A percentile compares a stretch with the other conserved stretches of the same genome.
Evolutionary conservation across 2,113 vertebrate genomes (phyloP).

Genomic region (Campylomormyrus numenius): DNA sequence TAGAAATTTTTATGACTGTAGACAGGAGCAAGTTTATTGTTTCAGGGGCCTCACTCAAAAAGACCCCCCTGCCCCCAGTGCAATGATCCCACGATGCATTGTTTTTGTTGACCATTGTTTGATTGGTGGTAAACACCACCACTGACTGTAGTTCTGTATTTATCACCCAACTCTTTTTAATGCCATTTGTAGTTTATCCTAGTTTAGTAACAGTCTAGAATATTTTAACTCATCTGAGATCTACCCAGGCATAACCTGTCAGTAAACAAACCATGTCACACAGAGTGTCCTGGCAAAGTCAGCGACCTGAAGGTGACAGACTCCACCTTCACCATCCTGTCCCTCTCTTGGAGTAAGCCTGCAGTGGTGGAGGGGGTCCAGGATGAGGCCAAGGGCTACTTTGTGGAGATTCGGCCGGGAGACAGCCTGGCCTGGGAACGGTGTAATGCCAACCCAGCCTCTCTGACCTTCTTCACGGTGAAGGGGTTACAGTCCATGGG

Average conservation of each 20-base stretch:
- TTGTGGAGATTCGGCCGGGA: conserved; percentile 69
- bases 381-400: conserved; percentile 67
- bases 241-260: background rate
- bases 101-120: background rate
- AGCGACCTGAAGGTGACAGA: conserved; percentile 67
- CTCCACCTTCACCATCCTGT: conserved; percentile 64
- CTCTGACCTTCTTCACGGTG: conserved; percentile 57
- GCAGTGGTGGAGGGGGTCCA: conserved; percentile 51
- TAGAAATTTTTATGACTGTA: background rate
- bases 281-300: conserved; percentile 74
- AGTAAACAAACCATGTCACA: conserved; percentile 16
- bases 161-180: background rate
- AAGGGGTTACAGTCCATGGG: conserved; percentile 66
- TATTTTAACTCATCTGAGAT: background rate
- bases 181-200: background rate
- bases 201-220: background rate
- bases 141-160: background rate
- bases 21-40: background rate
- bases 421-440: conserved; percentile 66
- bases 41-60: background rate
- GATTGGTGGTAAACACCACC: background rate
- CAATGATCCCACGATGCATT: background rate
- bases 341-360: conserved; percentile 69
- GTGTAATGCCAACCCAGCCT: conserved; percentile 59
- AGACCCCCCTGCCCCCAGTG: background rate